Conservation (phyloP, 2,113 vertebrate species). For the Myodes glareolus region DNA sequence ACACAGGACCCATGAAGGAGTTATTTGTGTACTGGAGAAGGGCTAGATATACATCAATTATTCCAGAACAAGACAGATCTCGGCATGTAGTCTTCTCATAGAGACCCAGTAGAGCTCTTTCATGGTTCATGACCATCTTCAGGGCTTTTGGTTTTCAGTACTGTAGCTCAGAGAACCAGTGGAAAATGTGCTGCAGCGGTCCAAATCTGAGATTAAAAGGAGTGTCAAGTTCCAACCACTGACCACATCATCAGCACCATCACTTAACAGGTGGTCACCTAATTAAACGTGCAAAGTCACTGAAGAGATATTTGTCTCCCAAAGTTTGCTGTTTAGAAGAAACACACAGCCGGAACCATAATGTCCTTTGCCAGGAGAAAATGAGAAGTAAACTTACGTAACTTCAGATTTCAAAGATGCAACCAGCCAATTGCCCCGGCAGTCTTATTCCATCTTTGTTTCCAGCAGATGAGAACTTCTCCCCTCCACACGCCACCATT, state of each 20-base stretch:
- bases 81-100: not conserved
- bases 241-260: slow-evolving; percentile 9
- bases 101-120: not conserved
- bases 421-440: not conserved
- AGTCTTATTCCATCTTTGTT: not conserved
- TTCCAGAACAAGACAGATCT: not conserved
- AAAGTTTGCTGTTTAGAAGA: slow-evolving; percentile 39
- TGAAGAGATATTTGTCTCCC: slow-evolving; percentile 26
- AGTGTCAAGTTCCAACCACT: slow-evolving; percentile 65
- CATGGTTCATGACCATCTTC: slow-evolving; percentile 29
- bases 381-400: not conserved
- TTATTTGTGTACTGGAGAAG: slow-evolving; percentile 29
- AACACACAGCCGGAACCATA: not conserved
- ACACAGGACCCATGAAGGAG: slow-evolving; percentile 30
- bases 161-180: slow-evolving; percentile 50
- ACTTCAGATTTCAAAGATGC: slow-evolving; percentile 44
- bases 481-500: not conserved
- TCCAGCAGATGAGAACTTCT: not conserved
- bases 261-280: slow-evolving; percentile 64
- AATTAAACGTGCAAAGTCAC: slow-evolving; percentile 58
- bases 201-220: slow-evolving; percentile 65
- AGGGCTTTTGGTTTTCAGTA: slow-evolving; percentile 19
- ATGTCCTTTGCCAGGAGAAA: not conserved
- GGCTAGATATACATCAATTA: slow-evolving; percentile 19
- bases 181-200: slow-evolving; percentile 63